These are phyloP conservation scores for Augochlorella aurata DNA, from an alignment of 2,888 invertebrate genomes.

Conservation along the genomic window DNA sequence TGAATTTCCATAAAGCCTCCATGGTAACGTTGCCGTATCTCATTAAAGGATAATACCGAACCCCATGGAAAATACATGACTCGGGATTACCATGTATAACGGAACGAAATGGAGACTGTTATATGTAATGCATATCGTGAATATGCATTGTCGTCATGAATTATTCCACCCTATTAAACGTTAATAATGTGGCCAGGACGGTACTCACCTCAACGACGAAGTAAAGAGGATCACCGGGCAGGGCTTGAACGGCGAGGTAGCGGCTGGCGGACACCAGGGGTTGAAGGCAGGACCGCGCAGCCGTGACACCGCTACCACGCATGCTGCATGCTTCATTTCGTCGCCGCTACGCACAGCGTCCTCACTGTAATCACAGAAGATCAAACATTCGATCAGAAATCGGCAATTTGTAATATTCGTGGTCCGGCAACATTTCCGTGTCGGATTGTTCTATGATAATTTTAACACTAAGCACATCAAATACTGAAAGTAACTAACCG, in stretches of 20 bases:
- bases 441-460: no score
- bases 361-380: slow-evolving; percentile 73
- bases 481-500: no score
- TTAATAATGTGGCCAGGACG: slow-evolving; percentile 22
- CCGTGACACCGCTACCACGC: slow-evolving; percentile 82
- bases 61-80: slow-evolving; percentile 37
- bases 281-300: slow-evolving; percentile 82
- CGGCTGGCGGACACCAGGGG: slow-evolving; percentile 82
- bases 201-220: slow-evolving; percentile 81
- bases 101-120: slow-evolving; percentile 45
- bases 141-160: slow-evolving; percentile 54
- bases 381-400: neutral
- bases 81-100: slow-evolving; percentile 36
- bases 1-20: neutral
- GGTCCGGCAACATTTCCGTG: no score
- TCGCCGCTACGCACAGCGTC: slow-evolving; percentile 81
- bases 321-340: slow-evolving; percentile 82
- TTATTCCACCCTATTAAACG: slow-evolving; percentile 17
- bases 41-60: slow-evolving; percentile 33
- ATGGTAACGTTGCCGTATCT: slow-evolving; percentile 31
- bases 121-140: slow-evolving; percentile 24
- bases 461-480: no score
- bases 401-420: no score
- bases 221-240: slow-evolving; percentile 83
- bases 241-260: slow-evolving; percentile 81